Percentiles rank a stretch among this genome's conserved stretches.
These are phyloP conservation scores for Puffinus mauretanicus DNA, from an alignment of 2,113 vertebrate genomes.

Conservation along the genomic window DNA sequence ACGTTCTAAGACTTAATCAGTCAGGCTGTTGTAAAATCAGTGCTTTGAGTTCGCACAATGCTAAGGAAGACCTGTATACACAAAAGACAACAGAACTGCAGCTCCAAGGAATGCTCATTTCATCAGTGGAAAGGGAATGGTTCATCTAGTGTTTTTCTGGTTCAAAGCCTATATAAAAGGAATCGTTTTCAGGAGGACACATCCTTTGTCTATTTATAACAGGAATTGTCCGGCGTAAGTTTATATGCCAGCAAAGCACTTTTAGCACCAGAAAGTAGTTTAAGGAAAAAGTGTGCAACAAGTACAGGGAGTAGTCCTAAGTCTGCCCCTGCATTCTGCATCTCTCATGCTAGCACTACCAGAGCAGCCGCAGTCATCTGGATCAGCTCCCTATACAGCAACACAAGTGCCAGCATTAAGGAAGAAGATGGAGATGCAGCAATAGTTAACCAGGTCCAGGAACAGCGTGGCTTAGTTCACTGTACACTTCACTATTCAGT, in stretches of 20 bases:
- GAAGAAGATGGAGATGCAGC: background rate
- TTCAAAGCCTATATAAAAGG: background rate
- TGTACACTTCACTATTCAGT: background rate
- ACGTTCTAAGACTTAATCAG: background rate
- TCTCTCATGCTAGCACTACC: background rate
- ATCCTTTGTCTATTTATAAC: background rate
- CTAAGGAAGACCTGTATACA: background rate
- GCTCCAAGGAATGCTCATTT: background rate
- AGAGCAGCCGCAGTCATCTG: background rate
- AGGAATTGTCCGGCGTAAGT: background rate
- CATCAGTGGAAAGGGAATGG: background rate
- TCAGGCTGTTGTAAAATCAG: background rate
- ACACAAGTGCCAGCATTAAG: background rate
- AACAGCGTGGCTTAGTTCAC: background rate
- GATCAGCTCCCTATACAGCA: background rate
- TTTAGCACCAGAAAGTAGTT: background rate
- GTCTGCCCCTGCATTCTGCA: background rate
- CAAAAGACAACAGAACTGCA: background rate
- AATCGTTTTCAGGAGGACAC: rapidly evolving
- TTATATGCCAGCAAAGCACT: background rate
- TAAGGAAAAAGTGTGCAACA: background rate
- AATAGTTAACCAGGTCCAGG: background rate
- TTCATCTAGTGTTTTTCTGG: background rate
- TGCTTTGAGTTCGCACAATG: background rate
- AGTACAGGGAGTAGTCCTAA: background rate